Conservation (phyloP, 2,888 invertebrate species). For the Cheiracanthium punctorium region DNA sequence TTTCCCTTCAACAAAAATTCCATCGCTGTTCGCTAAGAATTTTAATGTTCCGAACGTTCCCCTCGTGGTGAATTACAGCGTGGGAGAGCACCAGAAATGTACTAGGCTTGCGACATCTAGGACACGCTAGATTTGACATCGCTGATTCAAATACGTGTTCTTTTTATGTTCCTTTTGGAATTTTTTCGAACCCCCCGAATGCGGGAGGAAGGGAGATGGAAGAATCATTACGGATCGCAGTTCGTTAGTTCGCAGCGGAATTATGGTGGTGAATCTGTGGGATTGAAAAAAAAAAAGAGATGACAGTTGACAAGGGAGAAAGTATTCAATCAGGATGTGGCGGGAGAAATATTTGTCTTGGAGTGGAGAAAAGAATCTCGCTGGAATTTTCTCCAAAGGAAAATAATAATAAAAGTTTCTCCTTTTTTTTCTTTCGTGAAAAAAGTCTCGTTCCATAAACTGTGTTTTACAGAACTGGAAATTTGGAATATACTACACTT, state of each 20-base stretch:
- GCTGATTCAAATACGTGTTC: conserved; percentile 38
- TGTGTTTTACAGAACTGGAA: too few species aligned
- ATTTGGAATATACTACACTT: too few species aligned
- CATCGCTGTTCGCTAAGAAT: conserved; percentile 46
- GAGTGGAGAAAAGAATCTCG: not conserved
- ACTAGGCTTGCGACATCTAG: conserved; percentile 55
- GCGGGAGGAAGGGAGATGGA: not conserved
- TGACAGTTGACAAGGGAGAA: conserved; percentile 2
- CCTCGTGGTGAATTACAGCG: conserved; percentile 48
- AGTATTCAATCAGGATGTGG: conserved; percentile 7
- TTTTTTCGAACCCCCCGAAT: not conserved
- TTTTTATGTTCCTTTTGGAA: conserved; percentile 3
- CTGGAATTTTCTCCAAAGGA: not conserved
- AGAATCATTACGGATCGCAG: conserved; percentile 4
- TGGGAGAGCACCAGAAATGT: not conserved
- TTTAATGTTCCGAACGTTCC: conserved; percentile 62
- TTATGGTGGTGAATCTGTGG: not conserved
- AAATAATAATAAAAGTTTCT: not conserved
- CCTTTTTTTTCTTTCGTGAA: not conserved
- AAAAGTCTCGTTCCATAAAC: too few species aligned
- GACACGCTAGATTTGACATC: conserved; percentile 69
- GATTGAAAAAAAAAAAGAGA: not conserved
- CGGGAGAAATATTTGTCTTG: conserved; percentile 1
- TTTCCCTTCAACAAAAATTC: conserved; percentile 29
- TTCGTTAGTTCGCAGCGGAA: not conserved